Evolutionary conservation across 2,113 vertebrate genomes (phyloP).

Genomic region (Pomatostomus ruficeps): DNA sequence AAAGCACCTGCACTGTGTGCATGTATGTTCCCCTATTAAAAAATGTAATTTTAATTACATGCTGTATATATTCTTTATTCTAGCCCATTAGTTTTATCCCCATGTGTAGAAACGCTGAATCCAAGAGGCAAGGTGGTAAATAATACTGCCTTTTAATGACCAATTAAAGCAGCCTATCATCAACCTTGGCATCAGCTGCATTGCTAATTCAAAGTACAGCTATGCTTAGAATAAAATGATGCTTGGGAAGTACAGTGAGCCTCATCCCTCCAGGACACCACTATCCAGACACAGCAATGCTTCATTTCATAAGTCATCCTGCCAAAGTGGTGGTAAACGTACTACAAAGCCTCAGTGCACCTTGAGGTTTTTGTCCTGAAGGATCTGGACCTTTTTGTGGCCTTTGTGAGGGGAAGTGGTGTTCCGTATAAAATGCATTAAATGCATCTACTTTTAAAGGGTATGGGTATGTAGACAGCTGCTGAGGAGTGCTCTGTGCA

Average conservation of each 20-base stretch:
- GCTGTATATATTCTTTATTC: slow-evolving; percentile 19
- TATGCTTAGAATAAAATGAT: not conserved
- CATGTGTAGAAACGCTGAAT: slow-evolving; percentile 40
- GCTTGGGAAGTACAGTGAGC: not conserved
- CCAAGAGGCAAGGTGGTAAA: slow-evolving; percentile 35
- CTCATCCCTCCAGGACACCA: not conserved
- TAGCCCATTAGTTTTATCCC: slow-evolving; percentile 50
- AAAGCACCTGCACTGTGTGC: not conserved
- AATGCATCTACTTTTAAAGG: not conserved
- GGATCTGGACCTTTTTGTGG: not conserved
- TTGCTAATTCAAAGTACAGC: not conserved
- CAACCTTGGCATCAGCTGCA: not conserved
- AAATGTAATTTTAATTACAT: slow-evolving; percentile 38
- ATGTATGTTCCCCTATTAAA: not conserved
- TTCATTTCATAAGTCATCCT: not conserved
- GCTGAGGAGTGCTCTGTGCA: fast-evolving
- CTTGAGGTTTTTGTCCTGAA: not conserved
- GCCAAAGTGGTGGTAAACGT: not conserved
- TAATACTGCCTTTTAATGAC: slow-evolving; percentile 32
- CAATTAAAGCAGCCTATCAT: slow-evolving; percentile 7
- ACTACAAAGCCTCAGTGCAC: not conserved
- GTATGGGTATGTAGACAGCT: fast-evolving
- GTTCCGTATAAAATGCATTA: not conserved
- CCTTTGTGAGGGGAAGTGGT: not conserved
- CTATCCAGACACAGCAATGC: not conserved